Conservation (phyloP, 2,888 invertebrate species). For the Drosophila mimetica region DNA sequence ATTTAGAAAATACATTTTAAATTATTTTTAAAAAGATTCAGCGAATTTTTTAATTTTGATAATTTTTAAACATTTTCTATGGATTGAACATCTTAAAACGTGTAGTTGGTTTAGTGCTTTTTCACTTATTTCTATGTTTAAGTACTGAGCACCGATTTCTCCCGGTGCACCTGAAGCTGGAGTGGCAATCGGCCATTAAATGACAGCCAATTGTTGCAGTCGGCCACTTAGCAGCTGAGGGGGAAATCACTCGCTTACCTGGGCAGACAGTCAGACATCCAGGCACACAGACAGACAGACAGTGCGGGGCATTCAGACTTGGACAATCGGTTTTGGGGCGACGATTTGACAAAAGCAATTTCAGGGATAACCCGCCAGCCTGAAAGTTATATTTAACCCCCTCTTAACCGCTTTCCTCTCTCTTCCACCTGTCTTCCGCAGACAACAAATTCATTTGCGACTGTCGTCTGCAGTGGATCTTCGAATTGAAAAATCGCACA, state of each 20-base stretch:
- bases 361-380: conserved; percentile 36
- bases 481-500: conserved; percentile 89
- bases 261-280: conserved; percentile 26
- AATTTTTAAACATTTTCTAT: too few relatives aligned
- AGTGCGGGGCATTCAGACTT: not conserved
- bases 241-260: conserved; percentile 43
- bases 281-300: not conserved
- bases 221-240: conserved; percentile 66
- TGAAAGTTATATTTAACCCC: conserved; percentile 36
- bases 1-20: too few relatives aligned
- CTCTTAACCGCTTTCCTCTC: conserved; percentile 5
- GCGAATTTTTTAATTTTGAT: too few relatives aligned
- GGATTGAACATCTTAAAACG: too few relatives aligned
- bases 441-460: conserved; percentile 93
- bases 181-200: conserved; percentile 57
- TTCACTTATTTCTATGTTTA: too few relatives aligned
- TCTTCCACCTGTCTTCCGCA: conserved; percentile 84
- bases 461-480: conserved; percentile 93
- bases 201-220: conserved; percentile 76
- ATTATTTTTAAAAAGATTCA: too few relatives aligned
- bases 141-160: not conserved
- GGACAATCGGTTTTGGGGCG: conserved; percentile 18
- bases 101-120: too few relatives aligned
- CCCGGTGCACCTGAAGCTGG: conserved; percentile 1
- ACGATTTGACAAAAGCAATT: conserved; percentile 74